Evolutionary conservation across 2,888 invertebrate genomes (phyloP).

Genomic region (Drosophila atripex): DNA sequence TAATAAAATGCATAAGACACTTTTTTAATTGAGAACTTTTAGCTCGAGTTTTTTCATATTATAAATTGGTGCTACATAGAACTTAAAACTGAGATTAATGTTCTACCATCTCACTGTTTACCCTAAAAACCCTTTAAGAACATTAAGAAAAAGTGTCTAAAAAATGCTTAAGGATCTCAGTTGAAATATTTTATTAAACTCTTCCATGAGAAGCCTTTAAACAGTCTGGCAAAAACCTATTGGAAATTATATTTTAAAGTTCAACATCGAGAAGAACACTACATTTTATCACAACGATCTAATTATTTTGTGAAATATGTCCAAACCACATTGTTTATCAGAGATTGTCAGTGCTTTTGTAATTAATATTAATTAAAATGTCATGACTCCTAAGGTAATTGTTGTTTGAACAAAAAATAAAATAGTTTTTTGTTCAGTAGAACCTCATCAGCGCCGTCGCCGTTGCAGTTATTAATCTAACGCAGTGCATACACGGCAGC

Average conservation of each 20-base stretch:
- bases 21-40: too few species aligned
- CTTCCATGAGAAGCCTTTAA: too few species aligned
- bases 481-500: slow-evolving; percentile 52
- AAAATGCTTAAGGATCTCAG: too few species aligned
- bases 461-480: slow-evolving; percentile 69
- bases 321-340: not conserved
- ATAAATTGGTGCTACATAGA: too few species aligned
- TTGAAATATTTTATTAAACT: too few species aligned
- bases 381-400: not conserved
- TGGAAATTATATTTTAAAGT: too few species aligned
- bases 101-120: too few species aligned
- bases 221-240: too few species aligned
- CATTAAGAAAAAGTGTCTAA: too few species aligned
- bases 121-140: too few species aligned
- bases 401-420: not conserved
- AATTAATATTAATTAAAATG: slow-evolving; percentile 3
- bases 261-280: not conserved
- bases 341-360: not conserved
- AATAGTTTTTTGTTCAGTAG: slow-evolving; percentile 38
- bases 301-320: not conserved
- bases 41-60: too few species aligned
- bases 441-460: slow-evolving; percentile 50
- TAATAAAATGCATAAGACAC: not conserved
- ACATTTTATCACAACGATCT: not conserved
- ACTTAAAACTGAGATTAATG: too few species aligned